A percentile compares a stretch with the other conserved stretches of the same genome.
phyloP scores from a whole-genome alignment of 2,113 vertebrate genomes.

The Urocynchramus pylzowi region DNA sequence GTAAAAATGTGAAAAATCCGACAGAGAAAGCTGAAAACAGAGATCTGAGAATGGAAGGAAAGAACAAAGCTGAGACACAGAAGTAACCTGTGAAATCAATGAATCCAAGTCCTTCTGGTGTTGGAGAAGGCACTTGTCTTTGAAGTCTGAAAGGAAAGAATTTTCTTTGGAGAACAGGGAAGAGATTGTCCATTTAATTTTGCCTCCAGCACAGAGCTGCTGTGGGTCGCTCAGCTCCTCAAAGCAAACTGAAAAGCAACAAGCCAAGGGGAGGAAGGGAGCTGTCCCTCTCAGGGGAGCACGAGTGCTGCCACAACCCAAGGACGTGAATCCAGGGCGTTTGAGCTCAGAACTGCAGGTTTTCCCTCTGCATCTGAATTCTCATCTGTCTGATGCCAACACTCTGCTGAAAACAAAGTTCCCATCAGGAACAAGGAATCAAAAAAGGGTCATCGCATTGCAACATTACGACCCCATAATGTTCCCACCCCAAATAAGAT shows the following conservation, averaged over 20 bases:
- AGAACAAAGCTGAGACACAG: neutral
- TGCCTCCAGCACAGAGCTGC: neutral
- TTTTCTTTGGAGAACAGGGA: neutral
- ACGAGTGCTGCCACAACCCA: neutral
- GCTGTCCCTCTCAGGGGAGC: neutral
- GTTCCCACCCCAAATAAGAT: neutral
- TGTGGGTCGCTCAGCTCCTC: neutral
- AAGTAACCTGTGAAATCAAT: neutral
- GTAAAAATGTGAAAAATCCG: neutral
- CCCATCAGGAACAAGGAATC: neutral
- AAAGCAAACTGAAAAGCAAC: neutral
- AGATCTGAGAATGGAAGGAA: neutral
- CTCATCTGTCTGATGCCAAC: neutral
- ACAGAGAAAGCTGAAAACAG: neutral
- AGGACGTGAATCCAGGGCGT: neutral
- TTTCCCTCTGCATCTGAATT: neutral
- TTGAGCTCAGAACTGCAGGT: neutral
- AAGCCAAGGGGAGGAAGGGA: neutral
- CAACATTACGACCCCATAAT: neutral
- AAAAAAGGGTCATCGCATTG: neutral
- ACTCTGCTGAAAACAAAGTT: neutral
- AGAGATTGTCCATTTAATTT: neutral
- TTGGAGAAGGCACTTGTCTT: neutral
- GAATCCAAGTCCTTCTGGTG: neutral
- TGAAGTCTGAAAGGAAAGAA: neutral